Percentiles rank a stretch among this genome's conserved stretches.
These are phyloP conservation scores for Tricholauxania praeusta DNA, from an alignment of 2,888 invertebrate species.

Conservation along the genomic window DNA sequence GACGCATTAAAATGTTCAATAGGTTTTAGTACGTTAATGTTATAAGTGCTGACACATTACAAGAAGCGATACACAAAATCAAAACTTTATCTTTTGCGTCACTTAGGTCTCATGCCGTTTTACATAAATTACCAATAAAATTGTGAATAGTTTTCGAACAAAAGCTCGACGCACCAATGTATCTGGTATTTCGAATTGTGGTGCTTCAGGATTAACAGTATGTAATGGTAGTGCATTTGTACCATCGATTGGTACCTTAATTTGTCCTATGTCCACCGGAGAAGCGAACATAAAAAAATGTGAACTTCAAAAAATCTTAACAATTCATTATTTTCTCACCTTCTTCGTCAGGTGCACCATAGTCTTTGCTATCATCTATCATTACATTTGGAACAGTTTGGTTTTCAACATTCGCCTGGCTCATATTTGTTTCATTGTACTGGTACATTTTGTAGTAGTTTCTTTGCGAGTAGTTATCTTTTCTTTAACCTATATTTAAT, in stretches of 20 bases:
- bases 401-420: neutral
- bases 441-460: conserved; percentile 17
- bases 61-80: neutral
- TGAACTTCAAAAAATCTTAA: neutral
- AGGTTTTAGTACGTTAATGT: too few relatives aligned
- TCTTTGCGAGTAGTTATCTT: neutral
- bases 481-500: conserved; percentile 3
- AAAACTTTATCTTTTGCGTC: neutral
- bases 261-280: conserved; percentile 7
- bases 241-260: conserved; percentile 11
- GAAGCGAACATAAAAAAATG: neutral
- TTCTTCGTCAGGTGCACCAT: conserved; percentile 28
- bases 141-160: conserved; percentile 36
- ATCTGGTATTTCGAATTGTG: conserved; percentile 43
- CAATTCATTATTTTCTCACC: conserved; percentile 9
- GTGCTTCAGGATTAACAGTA: conserved; percentile 23
- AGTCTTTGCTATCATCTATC: conserved; percentile 34
- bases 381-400: conserved; percentile 42
- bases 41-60: too few relatives aligned
- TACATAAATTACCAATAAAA: conserved; percentile 37
- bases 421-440: conserved; percentile 10
- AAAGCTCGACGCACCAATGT: conserved; percentile 35
- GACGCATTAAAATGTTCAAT: too few relatives aligned
- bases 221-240: conserved; percentile 8
- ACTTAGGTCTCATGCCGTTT: neutral